Conservation (phyloP, 2,888 invertebrate species). For the Arctia plantaginis region DNA sequence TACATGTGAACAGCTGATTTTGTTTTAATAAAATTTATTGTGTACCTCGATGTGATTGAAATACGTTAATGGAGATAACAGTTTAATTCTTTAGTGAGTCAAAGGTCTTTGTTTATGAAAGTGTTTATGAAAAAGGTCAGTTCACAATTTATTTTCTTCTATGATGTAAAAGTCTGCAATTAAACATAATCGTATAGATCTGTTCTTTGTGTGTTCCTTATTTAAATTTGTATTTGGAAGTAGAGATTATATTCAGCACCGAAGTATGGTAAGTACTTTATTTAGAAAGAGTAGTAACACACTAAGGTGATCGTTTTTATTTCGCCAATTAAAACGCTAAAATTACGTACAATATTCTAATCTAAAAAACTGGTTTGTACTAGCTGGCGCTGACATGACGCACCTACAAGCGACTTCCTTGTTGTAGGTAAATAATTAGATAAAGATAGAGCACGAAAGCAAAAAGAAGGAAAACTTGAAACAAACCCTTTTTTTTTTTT, state of each 20-base stretch:
- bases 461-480: too few relatives aligned
- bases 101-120: conserved; percentile 49
- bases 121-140: conserved; percentile 48
- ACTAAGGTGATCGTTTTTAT: background rate
- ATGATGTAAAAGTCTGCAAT: conserved; percentile 15
- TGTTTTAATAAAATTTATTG: conserved; percentile 44
- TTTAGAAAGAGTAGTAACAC: background rate
- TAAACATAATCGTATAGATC: background rate
- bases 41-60: conserved; percentile 53
- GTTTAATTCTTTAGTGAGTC: conserved; percentile 49
- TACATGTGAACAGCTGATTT: conserved; percentile 78
- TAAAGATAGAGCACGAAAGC: conserved; percentile 5
- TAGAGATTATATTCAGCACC: conserved; percentile 13
- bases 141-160: conserved; percentile 28
- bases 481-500: too few relatives aligned
- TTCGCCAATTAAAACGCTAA: background rate
- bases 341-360: conserved; percentile 3
- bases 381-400: conserved; percentile 1
- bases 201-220: conserved; percentile 11
- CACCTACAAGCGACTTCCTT: conserved; percentile 53
- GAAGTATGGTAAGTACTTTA: conserved; percentile 24
- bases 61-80: conserved; percentile 27
- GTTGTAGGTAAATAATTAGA: conserved; percentile 37
- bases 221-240: conserved; percentile 4
- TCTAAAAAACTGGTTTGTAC: conserved; percentile 5